Base-by-base conservation (phyloP, 2,113 vertebrate genomes). In the Calonectris borealis region DNA sequence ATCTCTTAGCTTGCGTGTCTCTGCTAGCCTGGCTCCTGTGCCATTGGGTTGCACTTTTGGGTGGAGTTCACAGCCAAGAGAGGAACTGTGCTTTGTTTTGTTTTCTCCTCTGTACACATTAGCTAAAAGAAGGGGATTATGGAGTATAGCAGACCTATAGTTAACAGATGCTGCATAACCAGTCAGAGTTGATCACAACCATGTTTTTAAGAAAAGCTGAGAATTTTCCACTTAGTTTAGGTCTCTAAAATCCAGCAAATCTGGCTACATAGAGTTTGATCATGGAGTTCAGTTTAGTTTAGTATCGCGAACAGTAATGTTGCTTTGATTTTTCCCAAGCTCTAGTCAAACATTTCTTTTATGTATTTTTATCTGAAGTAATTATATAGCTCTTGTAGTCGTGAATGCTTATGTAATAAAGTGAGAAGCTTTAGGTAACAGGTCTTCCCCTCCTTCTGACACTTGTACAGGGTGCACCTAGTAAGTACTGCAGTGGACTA, bases 271-370 rank as follows among this genome's bases (percentile, higher is more conserved):
- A 61, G 48, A 86, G 64, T 42, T n/a, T 5, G 3, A 18, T 72
- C 21, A 2, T 29, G 8, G 29, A 57, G 25, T 58, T 80, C 5
- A 36, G 15, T 6, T 38, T 38, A 38, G 32, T 40, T 81, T n/a
- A 13, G 2, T 49, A 3, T 54, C 2, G 4, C 0, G 0, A 34
- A 13, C 2, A 13, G 51, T 48, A 75, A 31, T 2, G 4, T 16
- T 68, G 61, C 46, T 82, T 83, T 80, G 29, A 15, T 49, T 86
- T 86, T 36, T 34, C 40, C 29, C 9, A 54, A 44, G 34, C 46
- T 79, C 18, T 42, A 31, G 38, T 82, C 1, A 16, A 75, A 42
- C 0, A 0, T 7, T 48, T 58, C n/a, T 46, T 17, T 19, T 11
- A 25, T 38, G 5, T 49, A 11, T 73, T 89, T 91, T 91, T 42